These are phyloP conservation scores for Aphelenchoides avenae DNA, from an alignment of 1,140 invertebrate genomes.

Conservation along the genomic window DNA sequence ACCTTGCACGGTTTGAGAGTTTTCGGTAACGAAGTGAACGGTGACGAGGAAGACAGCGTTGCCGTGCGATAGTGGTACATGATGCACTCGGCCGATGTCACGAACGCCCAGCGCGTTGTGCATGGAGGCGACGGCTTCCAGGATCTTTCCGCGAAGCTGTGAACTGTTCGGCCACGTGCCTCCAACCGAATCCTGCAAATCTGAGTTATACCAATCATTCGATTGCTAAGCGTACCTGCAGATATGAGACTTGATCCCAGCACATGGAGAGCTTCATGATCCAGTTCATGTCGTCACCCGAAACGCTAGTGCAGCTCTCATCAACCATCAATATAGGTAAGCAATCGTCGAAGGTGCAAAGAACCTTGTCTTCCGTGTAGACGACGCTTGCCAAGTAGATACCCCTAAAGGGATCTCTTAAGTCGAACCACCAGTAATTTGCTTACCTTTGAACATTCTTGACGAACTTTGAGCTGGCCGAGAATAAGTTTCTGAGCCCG, in stretches of 20 bases:
- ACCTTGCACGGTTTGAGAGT: conserved; percentile 27
- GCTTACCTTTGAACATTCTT: conserved; percentile 69
- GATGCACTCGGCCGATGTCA: conserved; percentile 84
- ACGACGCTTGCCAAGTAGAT: conserved; percentile 85
- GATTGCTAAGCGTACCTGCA: conserved; percentile 63
- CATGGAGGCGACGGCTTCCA: conserved; percentile 85
- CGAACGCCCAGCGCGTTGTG: conserved; percentile 82
- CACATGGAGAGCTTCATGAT: conserved; percentile 89
- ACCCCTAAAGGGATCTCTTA: conserved; percentile 67
- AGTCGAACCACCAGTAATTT: conserved; percentile 1
- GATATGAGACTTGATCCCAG: conserved; percentile 87
- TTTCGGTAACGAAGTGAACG: conserved; percentile 61
- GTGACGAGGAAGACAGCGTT: conserved; percentile 64
- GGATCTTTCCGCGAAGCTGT: conserved; percentile 66
- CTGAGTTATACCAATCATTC: not conserved
- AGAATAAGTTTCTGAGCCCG: conserved; percentile 87
- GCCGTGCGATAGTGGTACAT: conserved; percentile 73
- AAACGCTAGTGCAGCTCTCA: conserved; percentile 64
- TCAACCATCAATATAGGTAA: conserved; percentile 94
- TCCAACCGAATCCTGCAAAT: conserved; percentile 72
- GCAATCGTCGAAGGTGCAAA: conserved; percentile 92
- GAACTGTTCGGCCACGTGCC: conserved; percentile 72
- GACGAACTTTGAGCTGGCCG: conserved; percentile 87
- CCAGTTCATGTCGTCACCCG: conserved; percentile 79
- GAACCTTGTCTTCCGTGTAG: conserved; percentile 86